Percentiles rank a stretch among this genome's conserved stretches.
These are phyloP conservation scores for Parauchenoglanis punctatus DNA, from an alignment of 2,797 vertebrate genomes.

Conservation along the genomic window DNA sequence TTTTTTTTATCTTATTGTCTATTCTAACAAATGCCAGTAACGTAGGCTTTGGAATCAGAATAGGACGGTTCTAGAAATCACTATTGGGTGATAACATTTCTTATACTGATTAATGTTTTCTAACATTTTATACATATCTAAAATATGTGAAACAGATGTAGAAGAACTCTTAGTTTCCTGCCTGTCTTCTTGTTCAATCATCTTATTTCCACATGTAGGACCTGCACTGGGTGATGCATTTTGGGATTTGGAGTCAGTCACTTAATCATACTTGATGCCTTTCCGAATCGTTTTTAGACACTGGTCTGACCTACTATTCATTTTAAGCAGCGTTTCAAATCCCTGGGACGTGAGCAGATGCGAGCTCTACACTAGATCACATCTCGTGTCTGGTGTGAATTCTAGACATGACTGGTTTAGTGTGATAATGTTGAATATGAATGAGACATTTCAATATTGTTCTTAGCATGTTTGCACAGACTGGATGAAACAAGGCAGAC, in stretches of 20 bases:
- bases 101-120: background rate
- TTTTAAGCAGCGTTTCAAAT: background rate
- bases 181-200: background rate
- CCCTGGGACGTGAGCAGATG: background rate
- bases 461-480: background rate
- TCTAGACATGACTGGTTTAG: background rate
- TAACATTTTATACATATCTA: background rate
- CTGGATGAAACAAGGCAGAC: background rate
- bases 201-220: background rate
- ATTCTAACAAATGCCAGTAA: background rate
- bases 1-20: background rate
- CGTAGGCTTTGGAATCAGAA: background rate
- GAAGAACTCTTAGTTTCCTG: background rate
- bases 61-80: background rate
- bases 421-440: background rate
- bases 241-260: background rate
- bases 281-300: background rate
- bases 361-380: background rate
- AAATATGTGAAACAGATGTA: background rate
- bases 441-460: background rate
- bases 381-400: background rate
- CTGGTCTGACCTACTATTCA: background rate
- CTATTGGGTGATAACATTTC: too few species aligned
- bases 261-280: background rate
- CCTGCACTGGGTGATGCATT: background rate